Base-by-base conservation (phyloP, 2,888 invertebrate species). In the Mythimna vitellina region DNA sequence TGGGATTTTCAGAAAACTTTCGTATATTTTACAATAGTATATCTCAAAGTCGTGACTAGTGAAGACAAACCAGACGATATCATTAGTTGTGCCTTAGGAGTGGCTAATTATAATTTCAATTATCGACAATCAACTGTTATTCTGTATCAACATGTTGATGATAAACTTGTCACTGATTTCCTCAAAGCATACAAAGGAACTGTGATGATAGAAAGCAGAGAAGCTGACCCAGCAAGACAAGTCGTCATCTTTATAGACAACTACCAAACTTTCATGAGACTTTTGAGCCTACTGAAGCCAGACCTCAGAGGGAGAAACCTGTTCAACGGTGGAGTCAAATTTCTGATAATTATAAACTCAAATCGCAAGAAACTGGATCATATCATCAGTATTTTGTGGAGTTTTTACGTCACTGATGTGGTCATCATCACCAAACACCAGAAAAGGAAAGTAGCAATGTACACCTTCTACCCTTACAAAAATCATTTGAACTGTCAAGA, bases 401-500 rank as follows among this genome's bases (percentile, higher is more conserved):
- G 80, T 61, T 92, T 90, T 64, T 88, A 92, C 35, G 91, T 92
- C 0, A 89, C 89, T 0, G 89, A 94, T 70, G 89, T 90, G 0
- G 80, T 94, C 0, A 87, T 92, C 25, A 80, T 94, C 1, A 80
- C 88, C 3, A 87, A 73, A 51, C 81, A 86, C 54, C 86, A 84
- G 22, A 86, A 84, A 42, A 87, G 84, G 35, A 84, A 79, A 72
- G 83, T 91, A 12, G 84, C 85, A 14, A 66, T 94, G 14, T 92
- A 90, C 58, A 93, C 93, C 3, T 94, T 91, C 74, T 92, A 85
- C 70, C 94, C 94, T 0, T 94, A 92, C 46, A 90, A 89, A 78
- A 92, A 91, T 75, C 87, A 89, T 73, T 85, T 89, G 17, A 88
- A 88, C 65, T 94, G 94, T 74, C 91, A 89, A 76, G 92, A 93